A percentile compares a stretch with the other conserved stretches of the same genome.
These are phyloP conservation scores for Cybosia mesomella DNA, from an alignment of 2,888 invertebrate genomes.

Conservation along the genomic window DNA sequence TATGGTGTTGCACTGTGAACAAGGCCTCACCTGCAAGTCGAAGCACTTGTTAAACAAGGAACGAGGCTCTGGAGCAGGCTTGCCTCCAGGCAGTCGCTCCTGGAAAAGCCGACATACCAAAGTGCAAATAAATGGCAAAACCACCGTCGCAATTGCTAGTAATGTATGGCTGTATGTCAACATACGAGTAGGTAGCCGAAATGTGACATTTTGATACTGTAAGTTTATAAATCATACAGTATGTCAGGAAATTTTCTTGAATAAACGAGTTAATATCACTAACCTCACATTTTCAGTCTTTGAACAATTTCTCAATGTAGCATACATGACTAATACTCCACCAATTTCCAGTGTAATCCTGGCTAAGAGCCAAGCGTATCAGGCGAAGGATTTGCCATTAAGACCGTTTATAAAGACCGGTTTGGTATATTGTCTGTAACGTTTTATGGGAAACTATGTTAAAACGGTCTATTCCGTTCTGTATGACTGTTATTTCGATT, in stretches of 20 bases:
- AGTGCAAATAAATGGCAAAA: no score
- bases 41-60: no score
- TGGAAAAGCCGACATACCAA: no score
- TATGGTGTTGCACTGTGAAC: no score
- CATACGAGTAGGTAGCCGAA: not conserved
- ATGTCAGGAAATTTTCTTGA: constrained; percentile 10
- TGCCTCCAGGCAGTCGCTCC: no score
- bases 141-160: no score
- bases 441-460: no score
- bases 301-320: constrained; percentile 34
- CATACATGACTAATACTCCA: constrained; percentile 40
- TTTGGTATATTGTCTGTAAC: not conserved
- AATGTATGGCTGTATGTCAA: no score
- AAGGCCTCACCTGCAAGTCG: no score
- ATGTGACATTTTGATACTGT: not conserved
- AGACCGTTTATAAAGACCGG: constrained; percentile 32
- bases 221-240: not conserved
- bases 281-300: constrained; percentile 21
- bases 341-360: constrained; percentile 36
- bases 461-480: no score
- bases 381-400: constrained; percentile 26
- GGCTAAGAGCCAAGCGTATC: constrained; percentile 33
- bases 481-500: no score
- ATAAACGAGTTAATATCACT: constrained; percentile 24
- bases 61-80: no score